Percentiles rank a stretch among this genome's conserved stretches.
phyloP scores from a whole-genome alignment of 2,888 invertebrate genomes.

The Brachyptera risi region DNA sequence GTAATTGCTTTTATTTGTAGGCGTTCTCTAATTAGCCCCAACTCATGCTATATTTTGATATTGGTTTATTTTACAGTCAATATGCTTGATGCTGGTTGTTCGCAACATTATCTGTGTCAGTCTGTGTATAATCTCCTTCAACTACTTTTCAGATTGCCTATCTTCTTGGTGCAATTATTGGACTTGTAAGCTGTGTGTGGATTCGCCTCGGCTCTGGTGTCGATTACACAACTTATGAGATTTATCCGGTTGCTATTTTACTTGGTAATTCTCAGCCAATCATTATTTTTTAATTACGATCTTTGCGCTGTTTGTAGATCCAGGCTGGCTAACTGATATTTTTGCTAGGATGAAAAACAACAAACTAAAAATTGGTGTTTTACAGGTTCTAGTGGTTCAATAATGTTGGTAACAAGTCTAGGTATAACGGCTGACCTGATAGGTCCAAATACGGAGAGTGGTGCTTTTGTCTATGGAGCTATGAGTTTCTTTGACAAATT shows the following conservation, averaged over 20 bases:
- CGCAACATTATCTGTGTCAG: too few species aligned
- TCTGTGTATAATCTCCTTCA: too few species aligned
- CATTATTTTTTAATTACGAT: too few species aligned
- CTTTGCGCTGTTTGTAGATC: too few species aligned
- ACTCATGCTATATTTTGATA: constrained; percentile 3
- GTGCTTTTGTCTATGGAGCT: constrained; percentile 88
- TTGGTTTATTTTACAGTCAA: too few species aligned
- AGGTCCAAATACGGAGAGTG: constrained; percentile 73
- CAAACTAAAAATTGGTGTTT: too few species aligned
- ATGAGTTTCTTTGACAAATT: constrained; percentile 93
- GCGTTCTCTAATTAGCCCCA: too few species aligned
- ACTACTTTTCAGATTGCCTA: constrained; percentile 48
- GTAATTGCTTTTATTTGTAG: constrained; percentile 43
- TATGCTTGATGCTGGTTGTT: neutral
- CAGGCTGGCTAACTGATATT: too few species aligned
- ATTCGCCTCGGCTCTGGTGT: constrained; percentile 46
- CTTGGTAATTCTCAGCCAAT: too few species aligned
- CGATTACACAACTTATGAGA: constrained; percentile 39
- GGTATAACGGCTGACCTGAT: constrained; percentile 86
- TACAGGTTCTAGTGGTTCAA: constrained; percentile 72
- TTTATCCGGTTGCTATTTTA: constrained; percentile 52
- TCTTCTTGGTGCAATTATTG: constrained; percentile 50
- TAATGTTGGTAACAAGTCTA: constrained; percentile 80
- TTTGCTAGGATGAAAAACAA: too few species aligned
- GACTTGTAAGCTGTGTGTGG: constrained; percentile 47